Evolutionary conservation across 2,888 invertebrate species (phyloP), one percentile per base, ranked within the genome.

Genomic region (Agonum fuliginosum): DNA sequence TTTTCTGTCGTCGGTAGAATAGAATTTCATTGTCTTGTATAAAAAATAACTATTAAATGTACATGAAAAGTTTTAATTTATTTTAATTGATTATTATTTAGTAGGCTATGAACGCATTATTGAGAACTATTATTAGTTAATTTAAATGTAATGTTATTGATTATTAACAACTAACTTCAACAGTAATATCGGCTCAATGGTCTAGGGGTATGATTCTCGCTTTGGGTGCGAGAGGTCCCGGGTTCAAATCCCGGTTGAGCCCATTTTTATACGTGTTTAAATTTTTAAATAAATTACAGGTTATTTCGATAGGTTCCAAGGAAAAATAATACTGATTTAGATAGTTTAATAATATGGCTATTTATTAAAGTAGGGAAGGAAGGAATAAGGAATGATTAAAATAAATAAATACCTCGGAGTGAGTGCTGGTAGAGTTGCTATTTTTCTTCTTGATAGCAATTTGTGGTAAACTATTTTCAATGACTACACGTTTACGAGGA

Each of bases 131-230:
- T n/a, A n/a, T n/a, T n/a, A n/a, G n/a, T n/a, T n/a, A n/a, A n/a
- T n/a, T n/a, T n/a, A n/a, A n/a, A n/a, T n/a, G n/a, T n/a, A n/a
- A n/a, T n/a, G n/a, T n/a, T n/a, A n/a, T n/a, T n/a, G n/a, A n/a
- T n/a, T n/a, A n/a, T n/a, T n/a, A n/a, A n/a, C n/a, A n/a, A n/a
- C n/a, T n/a, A n/a, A n/a, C n/a, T n/a, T n/a, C n/a, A n/a, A n/a
- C n/a, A n/a, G n/a, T 24, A 24, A 5, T n/a, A 41, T 20, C 46
- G 87, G 86, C 87, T 87, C 87, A 87, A 84, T 87, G 86, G 87
- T 87, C 86, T 87, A 87, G 87, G 86, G 86, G 86, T 87, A 87
- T 87, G 86, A 87, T 87, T 87, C 85, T 87, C 86, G 86, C 86
- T 87, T 87, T 85, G 86, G 86, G 87, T 86, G 87, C 87, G 87